phyloP scores from a whole-genome alignment of 2,113 vertebrate genomes.

The Actinemys pallida region DNA sequence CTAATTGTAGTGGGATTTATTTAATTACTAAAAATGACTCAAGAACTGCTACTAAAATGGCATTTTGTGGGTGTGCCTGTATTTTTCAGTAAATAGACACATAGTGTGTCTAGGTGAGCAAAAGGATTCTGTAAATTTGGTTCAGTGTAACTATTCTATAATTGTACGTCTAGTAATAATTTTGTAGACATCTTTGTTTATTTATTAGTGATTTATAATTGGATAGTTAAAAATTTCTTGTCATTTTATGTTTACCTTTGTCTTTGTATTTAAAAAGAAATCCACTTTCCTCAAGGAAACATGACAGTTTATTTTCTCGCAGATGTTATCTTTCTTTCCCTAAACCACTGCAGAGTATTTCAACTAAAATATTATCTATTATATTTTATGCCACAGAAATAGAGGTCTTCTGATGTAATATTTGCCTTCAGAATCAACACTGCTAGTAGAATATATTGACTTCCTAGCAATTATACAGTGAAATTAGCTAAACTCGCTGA shows the following conservation, averaged over 20 bases:
- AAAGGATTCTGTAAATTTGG: neutral
- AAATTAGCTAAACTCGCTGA: neutral
- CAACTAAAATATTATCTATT: neutral
- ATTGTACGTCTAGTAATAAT: neutral
- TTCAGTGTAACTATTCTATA: neutral
- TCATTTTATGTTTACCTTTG: neutral
- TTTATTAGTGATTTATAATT: neutral
- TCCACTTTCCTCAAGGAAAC: neutral
- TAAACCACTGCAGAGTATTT: neutral
- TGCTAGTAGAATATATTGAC: accelerated
- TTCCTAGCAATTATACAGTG: neutral
- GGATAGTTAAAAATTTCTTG: neutral
- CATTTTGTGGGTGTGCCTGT: conserved; percentile 14
- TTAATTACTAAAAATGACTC: neutral
- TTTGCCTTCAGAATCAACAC: neutral
- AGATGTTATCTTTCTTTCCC: neutral
- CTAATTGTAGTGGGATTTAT: neutral
- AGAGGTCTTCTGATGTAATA: neutral
- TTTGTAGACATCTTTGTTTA: neutral
- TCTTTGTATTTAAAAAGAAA: neutral
- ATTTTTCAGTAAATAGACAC: conserved; percentile 39
- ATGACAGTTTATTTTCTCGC: neutral
- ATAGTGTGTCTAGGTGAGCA: conserved; percentile 22
- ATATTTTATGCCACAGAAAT: neutral
- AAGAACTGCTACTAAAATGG: neutral